Conservation (phyloP, 2,113 vertebrate genomes). For the Tyrannus savana region DNA sequence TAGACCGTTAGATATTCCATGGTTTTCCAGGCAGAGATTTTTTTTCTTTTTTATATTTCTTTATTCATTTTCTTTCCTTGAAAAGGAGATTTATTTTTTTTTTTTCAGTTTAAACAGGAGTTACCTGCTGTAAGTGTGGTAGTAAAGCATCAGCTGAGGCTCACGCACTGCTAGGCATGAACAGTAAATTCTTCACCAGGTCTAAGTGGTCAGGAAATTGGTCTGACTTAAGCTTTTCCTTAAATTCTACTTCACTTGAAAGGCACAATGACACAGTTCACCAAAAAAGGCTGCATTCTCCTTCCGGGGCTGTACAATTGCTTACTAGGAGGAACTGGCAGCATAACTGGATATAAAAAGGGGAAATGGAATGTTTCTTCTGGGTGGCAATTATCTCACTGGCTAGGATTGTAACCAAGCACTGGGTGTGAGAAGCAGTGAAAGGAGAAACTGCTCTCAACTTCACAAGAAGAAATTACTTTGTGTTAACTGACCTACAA, state of each 20-base stretch:
- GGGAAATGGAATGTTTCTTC: slow-evolving; percentile 66
- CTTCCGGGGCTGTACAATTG: slow-evolving; percentile 19
- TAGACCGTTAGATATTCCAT: neutral
- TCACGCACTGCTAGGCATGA: neutral
- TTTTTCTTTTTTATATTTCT: neutral
- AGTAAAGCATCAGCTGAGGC: neutral
- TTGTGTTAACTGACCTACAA: slow-evolving; percentile 5
- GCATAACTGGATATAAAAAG: slow-evolving; percentile 64
- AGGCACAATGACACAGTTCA: neutral
- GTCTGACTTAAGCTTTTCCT: neutral
- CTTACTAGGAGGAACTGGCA: slow-evolving; percentile 47
- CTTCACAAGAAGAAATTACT: slow-evolving; percentile 17
- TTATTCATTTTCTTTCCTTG: neutral
- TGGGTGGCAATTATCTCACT: slow-evolving; percentile 60
- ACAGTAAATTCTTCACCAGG: neutral
- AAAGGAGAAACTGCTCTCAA: slow-evolving; percentile 37
- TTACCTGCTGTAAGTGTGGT: neutral
- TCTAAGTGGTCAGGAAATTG: neutral
- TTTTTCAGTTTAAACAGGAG: neutral
- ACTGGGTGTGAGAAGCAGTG: slow-evolving; percentile 29
- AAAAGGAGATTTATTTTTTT: neutral
- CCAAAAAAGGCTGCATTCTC: slow-evolving; percentile 24
- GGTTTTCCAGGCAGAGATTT: neutral
- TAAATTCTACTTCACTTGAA: slow-evolving; percentile 18
- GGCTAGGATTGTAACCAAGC: slow-evolving; percentile 66